Base-by-base conservation (phyloP, 35 echinoderm and acorn worm species). In the Stichopus chloronotus region DNA sequence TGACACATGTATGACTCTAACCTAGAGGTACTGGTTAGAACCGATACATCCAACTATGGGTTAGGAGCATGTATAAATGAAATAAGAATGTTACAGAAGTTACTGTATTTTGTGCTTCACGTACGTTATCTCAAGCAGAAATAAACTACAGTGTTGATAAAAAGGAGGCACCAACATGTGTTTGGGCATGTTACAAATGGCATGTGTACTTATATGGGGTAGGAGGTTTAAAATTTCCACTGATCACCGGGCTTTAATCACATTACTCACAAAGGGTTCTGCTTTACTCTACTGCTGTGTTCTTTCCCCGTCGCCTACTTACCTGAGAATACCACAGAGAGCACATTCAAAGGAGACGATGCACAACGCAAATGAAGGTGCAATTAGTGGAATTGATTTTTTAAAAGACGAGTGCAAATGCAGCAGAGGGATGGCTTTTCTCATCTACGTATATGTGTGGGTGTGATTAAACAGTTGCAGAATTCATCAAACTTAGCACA, bases 141-240 rank as follows among this genome's bases (percentile, higher is more conserved):
- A 87, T 53, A 5, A 87, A 58, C 4, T 57, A 87, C 23, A 43
- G 5, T 58, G 55, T 58, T 14, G 83, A 56, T 57, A 22, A 87
- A 52, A 4, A 87, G 55, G 84, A 58, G 20, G 84, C 84, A 58
- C 19, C 6, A 13, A 72, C 92, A 71, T 91, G 92, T 61, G 81
- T 96, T 23, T 96, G 81, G 74, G 92, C 92, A 20, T 96, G 92
- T 94, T 55, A 96, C 54, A 94, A 92, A 52, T 96, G 61, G 88
- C 76, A 76, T 92, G 43, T 91, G 19, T 94, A 96, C 63, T 22
- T n/a, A n/a, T 68, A 6, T 88, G 85, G 85, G 85, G 92, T 59
- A 81, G 79, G 23, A 87, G 91, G 11, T 93, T 96, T 56, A 93
- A 65, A 74, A 77, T 96, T 19, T 91, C 87, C 43, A 93, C 92